Percentiles rank a stretch among this genome's conserved stretches.
These are phyloP conservation scores for Rhinolophus sinicus DNA, from an alignment of 2,113 vertebrate genomes.

Conservation along the genomic window DNA sequence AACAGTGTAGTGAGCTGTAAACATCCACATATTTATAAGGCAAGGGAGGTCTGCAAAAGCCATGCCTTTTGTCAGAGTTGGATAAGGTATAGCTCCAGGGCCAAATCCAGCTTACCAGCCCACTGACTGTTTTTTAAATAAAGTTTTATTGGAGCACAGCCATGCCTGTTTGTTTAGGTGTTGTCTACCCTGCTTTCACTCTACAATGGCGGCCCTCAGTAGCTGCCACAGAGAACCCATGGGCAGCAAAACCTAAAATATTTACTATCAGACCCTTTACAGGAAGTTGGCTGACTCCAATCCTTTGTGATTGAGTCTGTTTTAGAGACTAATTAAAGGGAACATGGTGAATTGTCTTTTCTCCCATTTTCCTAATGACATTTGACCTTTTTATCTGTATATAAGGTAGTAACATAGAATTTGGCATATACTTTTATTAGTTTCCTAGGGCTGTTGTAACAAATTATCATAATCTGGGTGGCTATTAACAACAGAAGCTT, in stretches of 20 bases:
- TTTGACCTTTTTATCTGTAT: conserved; percentile 5
- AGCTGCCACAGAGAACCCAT: not conserved
- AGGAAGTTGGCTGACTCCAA: not conserved
- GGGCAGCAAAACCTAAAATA: not conserved
- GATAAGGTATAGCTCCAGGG: not conserved
- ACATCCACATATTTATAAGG: not conserved
- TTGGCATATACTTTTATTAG: not conserved
- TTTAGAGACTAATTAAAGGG: conserved; percentile 49
- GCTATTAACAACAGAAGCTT: not conserved
- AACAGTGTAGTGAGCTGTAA: not conserved
- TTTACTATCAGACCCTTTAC: conserved; percentile 31
- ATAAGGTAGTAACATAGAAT: not conserved
- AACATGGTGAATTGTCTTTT: not conserved
- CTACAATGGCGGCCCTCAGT: not conserved
- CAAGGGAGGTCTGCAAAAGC: not conserved
- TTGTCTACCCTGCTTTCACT: not conserved
- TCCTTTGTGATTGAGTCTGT: conserved; percentile 7
- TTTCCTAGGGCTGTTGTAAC: not conserved
- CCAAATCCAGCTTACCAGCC: not conserved
- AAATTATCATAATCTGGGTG: not conserved
- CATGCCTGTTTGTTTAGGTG: not conserved
- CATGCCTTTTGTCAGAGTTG: not conserved
- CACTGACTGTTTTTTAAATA: conserved; percentile 32
- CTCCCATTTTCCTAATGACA: not conserved
- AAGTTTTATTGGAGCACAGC: not conserved